A percentile compares a stretch with the other conserved stretches of the same genome.
Conservation (phyloP, 2,888 invertebrate species). For the Suillia variegata region DNA sequence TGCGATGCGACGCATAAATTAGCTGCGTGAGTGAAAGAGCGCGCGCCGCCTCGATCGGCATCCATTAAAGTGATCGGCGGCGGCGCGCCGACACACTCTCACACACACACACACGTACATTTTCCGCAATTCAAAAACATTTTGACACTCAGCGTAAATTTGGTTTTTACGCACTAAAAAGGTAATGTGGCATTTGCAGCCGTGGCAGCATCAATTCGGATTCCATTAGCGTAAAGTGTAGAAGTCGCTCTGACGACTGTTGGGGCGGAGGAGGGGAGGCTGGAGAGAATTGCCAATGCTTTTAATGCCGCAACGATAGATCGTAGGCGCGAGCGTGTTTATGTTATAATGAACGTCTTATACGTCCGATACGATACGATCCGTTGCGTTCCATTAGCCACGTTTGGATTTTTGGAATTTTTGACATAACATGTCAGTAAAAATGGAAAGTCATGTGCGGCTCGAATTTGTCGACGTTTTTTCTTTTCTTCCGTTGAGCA, state of each 20-base stretch:
- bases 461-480: background rate
- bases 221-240: slow-evolving; percentile 4
- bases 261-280: background rate
- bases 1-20: slow-evolving; percentile 39
- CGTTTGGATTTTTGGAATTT: background rate
- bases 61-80: slow-evolving; percentile 19
- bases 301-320: background rate
- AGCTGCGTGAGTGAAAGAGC: slow-evolving; percentile 48
- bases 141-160: slow-evolving; percentile 12
- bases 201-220: slow-evolving; percentile 2
- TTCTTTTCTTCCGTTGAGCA: too few species aligned
- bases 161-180: background rate
- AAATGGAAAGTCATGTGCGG: slow-evolving; percentile 6
- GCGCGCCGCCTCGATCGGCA: slow-evolving; percentile 22
- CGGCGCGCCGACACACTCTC: too few species aligned
- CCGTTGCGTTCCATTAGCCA: slow-evolving; percentile 10
- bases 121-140: slow-evolving; percentile 10
- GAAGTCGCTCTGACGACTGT: background rate
- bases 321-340: background rate
- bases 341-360: too few species aligned
- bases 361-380: too few species aligned
- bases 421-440: background rate
- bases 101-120: too few species aligned
- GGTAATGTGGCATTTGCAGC: background rate
- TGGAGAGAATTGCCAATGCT: background rate